Base-by-base conservation (phyloP, 2,113 vertebrate genomes). In the Campylomormyrus tamandua region DNA sequence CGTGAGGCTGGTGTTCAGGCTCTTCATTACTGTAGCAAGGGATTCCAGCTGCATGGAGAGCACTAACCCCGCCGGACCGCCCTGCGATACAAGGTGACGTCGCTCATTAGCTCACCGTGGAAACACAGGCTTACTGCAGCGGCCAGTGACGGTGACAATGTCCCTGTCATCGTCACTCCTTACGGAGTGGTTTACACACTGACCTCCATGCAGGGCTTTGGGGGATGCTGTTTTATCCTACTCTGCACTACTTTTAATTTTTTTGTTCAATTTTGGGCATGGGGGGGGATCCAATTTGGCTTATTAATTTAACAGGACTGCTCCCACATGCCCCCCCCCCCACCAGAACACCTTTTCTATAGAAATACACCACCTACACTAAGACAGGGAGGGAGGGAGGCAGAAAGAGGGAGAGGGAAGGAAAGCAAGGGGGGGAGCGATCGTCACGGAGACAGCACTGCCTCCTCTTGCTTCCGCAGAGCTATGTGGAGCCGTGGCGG, bases 401-500 rank as follows among this genome's bases (percentile, higher is more conserved):
- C 39, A 39, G 19, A 42, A 39, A 83, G 70, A 39, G 9, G 27
- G 49, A 31, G 31, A 52, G 17, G 27, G 48, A 80, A 27, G 13
- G 48, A 83, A 19, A 77, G 70, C 8, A 31, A 66, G 62, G 89
- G 90, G 83, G 49, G 70, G 77, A 85, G 88, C 46, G 46, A 52
- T 87, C n/a, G 50, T 17, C 52, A 84, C 2, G 62, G 83, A 89
- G 90, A 91, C 93, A 92, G 93, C 92, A 83, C 89, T 89, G 87
- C 90, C 86, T 89, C 91, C 92, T 89, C 89, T 94, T 92, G 94
- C 94, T 95, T 94, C 92, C 90, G 92, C 92, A 93, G 91, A 89
- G 93, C 93, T 91, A 90, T 93, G 93, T 93, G 93, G 93, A 95
- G 95, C 94, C 95, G 94, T 94, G 94, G 94, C 94, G 95, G 93